phyloP scores from a whole-genome alignment of 1,140 invertebrate species.

The Psilanteris sp. region DNA sequence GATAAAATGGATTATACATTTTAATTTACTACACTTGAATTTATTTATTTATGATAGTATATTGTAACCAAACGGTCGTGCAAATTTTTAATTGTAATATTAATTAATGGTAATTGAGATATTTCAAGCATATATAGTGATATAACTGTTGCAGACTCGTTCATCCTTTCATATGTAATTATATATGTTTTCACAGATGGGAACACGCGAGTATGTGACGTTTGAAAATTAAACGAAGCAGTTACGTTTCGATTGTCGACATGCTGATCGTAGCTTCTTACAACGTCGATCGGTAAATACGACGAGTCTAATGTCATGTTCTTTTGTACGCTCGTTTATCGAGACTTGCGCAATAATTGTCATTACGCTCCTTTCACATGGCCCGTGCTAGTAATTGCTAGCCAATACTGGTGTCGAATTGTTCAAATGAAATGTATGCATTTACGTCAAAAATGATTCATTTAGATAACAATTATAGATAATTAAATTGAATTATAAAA shows the following conservation, averaged over 20 bases:
- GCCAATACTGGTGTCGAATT: conserved; percentile 13
- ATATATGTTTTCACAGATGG: conserved; percentile 11
- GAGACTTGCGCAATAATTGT: conserved; percentile 40
- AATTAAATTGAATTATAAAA: too few relatives aligned
- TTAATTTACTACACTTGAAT: too few relatives aligned
- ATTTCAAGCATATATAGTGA: background rate
- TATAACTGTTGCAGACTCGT: background rate
- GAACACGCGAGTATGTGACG: conserved; percentile 14
- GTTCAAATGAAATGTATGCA: conserved; percentile 6
- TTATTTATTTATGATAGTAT: too few relatives aligned
- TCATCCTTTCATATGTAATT: conserved; percentile 11
- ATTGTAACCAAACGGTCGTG: too few relatives aligned
- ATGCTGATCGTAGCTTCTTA: conserved; percentile 25
- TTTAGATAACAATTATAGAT: too few relatives aligned
- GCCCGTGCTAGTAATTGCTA: conserved; percentile 16
- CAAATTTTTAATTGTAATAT: too few relatives aligned
- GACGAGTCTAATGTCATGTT: conserved; percentile 40
- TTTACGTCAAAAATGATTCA: conserved; percentile 12
- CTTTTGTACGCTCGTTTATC: conserved; percentile 37
- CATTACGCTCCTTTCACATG: conserved; percentile 28
- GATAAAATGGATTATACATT: too few relatives aligned
- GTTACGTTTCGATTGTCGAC: conserved; percentile 36
- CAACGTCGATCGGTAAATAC: conserved; percentile 27
- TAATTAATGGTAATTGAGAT: conserved; percentile 24
- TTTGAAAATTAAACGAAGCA: conserved; percentile 29